Conservation (phyloP, 2,113 vertebrate species). For the Leptodactylus fuscus region DNA sequence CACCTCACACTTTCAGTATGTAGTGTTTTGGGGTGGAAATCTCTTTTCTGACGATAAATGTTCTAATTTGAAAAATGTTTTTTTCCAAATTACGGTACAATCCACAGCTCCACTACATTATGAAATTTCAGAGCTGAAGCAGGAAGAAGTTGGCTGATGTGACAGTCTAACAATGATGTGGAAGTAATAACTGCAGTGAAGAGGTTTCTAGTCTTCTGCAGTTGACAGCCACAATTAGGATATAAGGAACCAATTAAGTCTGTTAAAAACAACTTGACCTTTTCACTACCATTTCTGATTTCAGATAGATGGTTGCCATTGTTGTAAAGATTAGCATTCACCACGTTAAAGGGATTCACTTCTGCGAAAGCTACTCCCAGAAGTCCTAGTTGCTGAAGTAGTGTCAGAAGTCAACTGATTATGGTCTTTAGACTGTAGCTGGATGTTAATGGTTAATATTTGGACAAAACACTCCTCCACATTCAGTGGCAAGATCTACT, state of each 20-base stretch:
- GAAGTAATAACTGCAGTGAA: slow-evolving; percentile 13
- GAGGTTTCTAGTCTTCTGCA: slow-evolving; percentile 7
- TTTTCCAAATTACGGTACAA: background rate
- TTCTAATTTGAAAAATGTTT: background rate
- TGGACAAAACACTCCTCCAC: background rate
- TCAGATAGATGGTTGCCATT: slow-evolving; percentile 25
- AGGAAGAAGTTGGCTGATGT: background rate
- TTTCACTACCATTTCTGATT: slow-evolving; percentile 21
- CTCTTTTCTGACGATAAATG: background rate
- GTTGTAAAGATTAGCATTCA: slow-evolving; percentile 8
- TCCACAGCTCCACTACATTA: background rate
- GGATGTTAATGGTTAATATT: background rate
- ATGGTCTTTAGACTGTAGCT: background rate
- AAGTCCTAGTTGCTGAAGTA: background rate
- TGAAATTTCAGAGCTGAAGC: background rate
- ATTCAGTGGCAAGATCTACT: too few species aligned
- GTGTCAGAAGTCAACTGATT: background rate
- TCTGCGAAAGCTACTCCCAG: background rate
- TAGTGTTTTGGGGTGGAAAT: background rate
- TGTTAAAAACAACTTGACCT: slow-evolving; percentile 50
- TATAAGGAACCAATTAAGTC: slow-evolving; percentile 39
- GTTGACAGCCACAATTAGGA: slow-evolving; percentile 1
- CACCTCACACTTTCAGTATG: too few species aligned
- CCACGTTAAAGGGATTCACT: background rate
- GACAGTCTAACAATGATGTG: background rate